Base-by-base conservation (phyloP, 2,888 invertebrate genomes). In the Protula sp. region DNA sequence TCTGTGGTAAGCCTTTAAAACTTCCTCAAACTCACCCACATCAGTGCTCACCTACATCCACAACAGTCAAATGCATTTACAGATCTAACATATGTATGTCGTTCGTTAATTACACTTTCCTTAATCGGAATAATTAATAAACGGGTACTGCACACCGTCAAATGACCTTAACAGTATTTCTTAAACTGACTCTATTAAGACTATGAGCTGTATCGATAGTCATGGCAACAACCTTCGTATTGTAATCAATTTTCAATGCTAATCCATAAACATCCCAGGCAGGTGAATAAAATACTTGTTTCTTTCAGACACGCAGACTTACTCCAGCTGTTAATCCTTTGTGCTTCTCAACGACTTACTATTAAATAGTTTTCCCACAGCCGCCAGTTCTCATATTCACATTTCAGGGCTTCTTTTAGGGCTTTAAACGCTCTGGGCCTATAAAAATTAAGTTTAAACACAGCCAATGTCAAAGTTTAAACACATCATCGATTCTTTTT, bases 351-450 rank as follows among this genome's bases (percentile, higher is more conserved):
- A 82, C 59, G 29, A 65, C 77, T 69, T 63, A 81, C 79, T 65
- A 90, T 82, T 82, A 98, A 85, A 59, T 91, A 88, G 82, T 98
- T 99, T 78, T 97, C 95, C 98, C 98, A 98, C 29, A 90, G 85
- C 84, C 89, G 88, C 94, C 95, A 95, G 72, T 93, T 92, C 51
- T 84, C 84, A 77, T 88, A 94, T 82, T 92, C 93, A 80, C 90
- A 94, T 77, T 91, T 89, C 1, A 95, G 81, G 0, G 98, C 91
- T 81, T 98, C 95, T 72, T 89, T 87, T 28, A 95, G 82, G 2
- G 92, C 88, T 57, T 87, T 86, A 82, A 92, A 90, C 0, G 95
- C 97, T 59, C 91, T 73, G 30, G 68, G 66, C 62, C 79, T 80
- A 67, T 1, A 66, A 63, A 51, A 50, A 47, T 85, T 59, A 54